Percentiles rank a stretch among this genome's conserved stretches.
phyloP scores from a whole-genome alignment of 2,797 vertebrate genomes.

The Dermochelys coriacea region DNA sequence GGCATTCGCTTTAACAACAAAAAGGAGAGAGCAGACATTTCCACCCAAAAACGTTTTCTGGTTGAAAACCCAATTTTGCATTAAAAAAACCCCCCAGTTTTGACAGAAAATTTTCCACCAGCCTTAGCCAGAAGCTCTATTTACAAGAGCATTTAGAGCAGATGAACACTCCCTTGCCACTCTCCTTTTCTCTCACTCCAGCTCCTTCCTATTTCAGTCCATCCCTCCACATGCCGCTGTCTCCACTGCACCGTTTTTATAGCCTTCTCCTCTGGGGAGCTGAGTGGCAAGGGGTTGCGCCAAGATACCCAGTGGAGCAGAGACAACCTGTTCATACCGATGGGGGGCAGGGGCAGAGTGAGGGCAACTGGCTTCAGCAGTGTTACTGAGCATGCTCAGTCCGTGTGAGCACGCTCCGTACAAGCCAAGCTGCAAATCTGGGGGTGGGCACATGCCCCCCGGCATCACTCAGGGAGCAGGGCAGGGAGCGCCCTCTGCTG shows the following conservation, averaged over 20 bases:
- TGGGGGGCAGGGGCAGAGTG: too few relatives aligned
- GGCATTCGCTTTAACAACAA: too few relatives aligned
- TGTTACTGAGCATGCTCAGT: too few relatives aligned
- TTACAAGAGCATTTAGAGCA: neutral
- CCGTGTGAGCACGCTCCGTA: too few relatives aligned
- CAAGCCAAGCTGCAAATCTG: too few relatives aligned
- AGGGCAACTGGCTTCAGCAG: too few relatives aligned
- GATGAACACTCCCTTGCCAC: neutral
- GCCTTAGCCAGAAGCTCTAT: neutral
- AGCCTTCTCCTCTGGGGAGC: neutral
- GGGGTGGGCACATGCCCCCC: too few relatives aligned
- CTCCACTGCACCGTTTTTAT: slow-evolving; percentile 49
- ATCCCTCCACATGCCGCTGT: slow-evolving; percentile 25
- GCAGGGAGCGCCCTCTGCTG: neutral
- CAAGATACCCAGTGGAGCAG: neutral
- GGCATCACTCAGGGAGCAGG: too few relatives aligned
- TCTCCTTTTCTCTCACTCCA: neutral
- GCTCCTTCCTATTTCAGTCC: neutral
- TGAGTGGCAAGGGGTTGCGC: neutral
- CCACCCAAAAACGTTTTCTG: too few relatives aligned
- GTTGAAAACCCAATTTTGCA: neutral
- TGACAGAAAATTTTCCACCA: neutral
- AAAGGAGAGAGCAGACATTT: too few relatives aligned
- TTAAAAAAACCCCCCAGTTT: neutral
- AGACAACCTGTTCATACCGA: neutral